These are phyloP conservation scores for Thereva unica DNA, from an alignment of 2,888 invertebrate species.

Conservation along the genomic window DNA sequence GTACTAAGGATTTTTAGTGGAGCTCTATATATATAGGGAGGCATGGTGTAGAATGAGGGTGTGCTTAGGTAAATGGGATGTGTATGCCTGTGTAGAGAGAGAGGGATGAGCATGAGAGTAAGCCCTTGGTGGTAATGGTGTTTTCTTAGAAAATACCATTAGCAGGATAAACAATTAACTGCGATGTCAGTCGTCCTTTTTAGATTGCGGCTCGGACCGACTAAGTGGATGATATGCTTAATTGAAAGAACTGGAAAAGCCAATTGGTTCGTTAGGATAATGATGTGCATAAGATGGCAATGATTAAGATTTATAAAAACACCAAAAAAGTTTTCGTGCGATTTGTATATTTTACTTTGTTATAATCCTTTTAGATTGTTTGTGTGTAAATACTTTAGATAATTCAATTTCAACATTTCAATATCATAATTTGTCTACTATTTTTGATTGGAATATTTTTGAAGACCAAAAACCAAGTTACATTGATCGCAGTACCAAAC, in stretches of 20 bases:
- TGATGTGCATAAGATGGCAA: no score
- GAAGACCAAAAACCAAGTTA: no score
- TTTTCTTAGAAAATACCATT: slow-evolving; percentile 32
- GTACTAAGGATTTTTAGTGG: no score
- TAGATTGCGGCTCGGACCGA: slow-evolving; percentile 14
- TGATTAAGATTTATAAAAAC: no score
- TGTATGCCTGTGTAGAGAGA: not conserved
- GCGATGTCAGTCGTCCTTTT: slow-evolving; percentile 14
- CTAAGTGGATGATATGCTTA: slow-evolving; percentile 31
- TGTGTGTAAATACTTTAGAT: no score
- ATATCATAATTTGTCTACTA: no score
- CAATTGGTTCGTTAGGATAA: slow-evolving; percentile 7
- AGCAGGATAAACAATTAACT: slow-evolving; percentile 29
- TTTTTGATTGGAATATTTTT: no score
- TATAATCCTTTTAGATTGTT: no score
- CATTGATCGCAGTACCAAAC: no score
- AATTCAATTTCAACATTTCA: no score
- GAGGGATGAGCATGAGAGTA: slow-evolving; percentile 4
- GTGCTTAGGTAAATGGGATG: not conserved
- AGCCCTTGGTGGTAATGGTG: slow-evolving; percentile 23
- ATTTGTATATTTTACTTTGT: no score
- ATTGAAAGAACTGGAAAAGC: slow-evolving; percentile 26
- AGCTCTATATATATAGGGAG: not conserved
- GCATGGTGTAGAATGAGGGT: not conserved
- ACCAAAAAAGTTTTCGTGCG: no score